These are phyloP conservation scores for Aricia artaxerxes DNA, from an alignment of 2,888 invertebrate species.

Conservation along the genomic window DNA sequence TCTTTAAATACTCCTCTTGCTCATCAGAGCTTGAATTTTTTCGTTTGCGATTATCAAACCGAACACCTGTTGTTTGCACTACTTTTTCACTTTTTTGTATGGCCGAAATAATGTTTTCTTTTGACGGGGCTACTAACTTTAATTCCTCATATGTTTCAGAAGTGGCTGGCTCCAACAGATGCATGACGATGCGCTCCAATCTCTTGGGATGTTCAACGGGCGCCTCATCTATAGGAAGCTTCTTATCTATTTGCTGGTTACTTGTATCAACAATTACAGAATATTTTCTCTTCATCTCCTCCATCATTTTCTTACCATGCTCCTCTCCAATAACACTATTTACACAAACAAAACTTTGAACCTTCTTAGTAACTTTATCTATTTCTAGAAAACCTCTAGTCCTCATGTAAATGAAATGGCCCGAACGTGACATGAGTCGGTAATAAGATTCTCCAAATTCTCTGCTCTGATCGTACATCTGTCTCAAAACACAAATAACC, in stretches of 20 bases:
- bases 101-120: slow-evolving; percentile 72
- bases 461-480: slow-evolving; percentile 93
- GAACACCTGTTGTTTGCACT: slow-evolving; percentile 68
- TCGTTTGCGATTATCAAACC: slow-evolving; percentile 69
- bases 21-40: slow-evolving; percentile 60
- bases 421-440: slow-evolving; percentile 88
- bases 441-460: slow-evolving; percentile 94
- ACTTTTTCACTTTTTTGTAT: slow-evolving; percentile 74
- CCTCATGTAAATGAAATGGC: slow-evolving; percentile 91
- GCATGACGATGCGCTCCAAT: slow-evolving; percentile 86
- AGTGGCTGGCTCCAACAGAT: slow-evolving; percentile 75
- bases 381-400: slow-evolving; percentile 92
- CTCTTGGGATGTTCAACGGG: slow-evolving; percentile 86
- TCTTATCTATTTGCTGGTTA: slow-evolving; percentile 57
- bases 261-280: slow-evolving; percentile 84
- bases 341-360: slow-evolving; percentile 92
- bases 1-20: slow-evolving; percentile 59
- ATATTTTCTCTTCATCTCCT: slow-evolving; percentile 90
- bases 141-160: slow-evolving; percentile 63
- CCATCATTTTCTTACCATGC: slow-evolving; percentile 86
- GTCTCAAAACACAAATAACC: slow-evolving; percentile 92
- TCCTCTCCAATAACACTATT: slow-evolving; percentile 89
- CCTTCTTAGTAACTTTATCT: slow-evolving; percentile 86
- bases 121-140: slow-evolving; percentile 68
- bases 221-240: slow-evolving; percentile 55